Evolutionary conservation across 2,113 vertebrate genomes (phyloP), one percentile per base, ranked within the genome.

Genomic region (Rallus limicola): DNA sequence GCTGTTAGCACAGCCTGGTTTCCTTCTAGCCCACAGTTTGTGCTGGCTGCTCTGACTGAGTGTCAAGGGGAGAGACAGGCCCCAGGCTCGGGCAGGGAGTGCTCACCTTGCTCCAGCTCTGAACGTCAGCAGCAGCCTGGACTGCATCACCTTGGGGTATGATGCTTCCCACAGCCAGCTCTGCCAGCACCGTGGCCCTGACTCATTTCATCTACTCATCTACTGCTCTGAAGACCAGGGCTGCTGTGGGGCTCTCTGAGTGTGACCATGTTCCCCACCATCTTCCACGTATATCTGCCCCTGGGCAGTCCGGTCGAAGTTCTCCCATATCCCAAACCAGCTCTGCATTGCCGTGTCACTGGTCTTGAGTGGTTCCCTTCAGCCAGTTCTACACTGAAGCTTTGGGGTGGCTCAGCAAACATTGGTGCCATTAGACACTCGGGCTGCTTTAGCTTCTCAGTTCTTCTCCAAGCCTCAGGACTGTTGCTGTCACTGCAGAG

Each of bases 401-500:
- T 38, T 56, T 42, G 19, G 4, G 65, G 1, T 31, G 52, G 34
- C 82, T 87, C 65, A 63, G 52, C 71, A 79, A n/a, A 17, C 28
- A 60, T 33, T 75, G 16, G 26, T 23, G 71, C 63, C 58, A 9
- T 16, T 23, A 40, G 62, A 36, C 31, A 11, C 50, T 48, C 0
- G 1, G 31, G 90, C 59, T 50, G 64, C 33, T 52, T 38, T 24
- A 42, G 48, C 33, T 50, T 16, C 19, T 29, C 17, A 15, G 3
- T 6, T 48, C 83, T 88, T 38, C 50, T 21, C 13, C 1, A 62
- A 58, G 63, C 44, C 75, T 48, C 26, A 0, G 5, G 9, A 8
- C 62, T 5, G 0, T n/a, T 16, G 0, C 64, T 50, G 59, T 10
- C n/a, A 3, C 13, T 16, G 33, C 1, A 0, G 77, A 38, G 17